These are phyloP conservation scores for Chunga burmeisteri DNA, from an alignment of 2,113 vertebrate species.

Conservation along the genomic window DNA sequence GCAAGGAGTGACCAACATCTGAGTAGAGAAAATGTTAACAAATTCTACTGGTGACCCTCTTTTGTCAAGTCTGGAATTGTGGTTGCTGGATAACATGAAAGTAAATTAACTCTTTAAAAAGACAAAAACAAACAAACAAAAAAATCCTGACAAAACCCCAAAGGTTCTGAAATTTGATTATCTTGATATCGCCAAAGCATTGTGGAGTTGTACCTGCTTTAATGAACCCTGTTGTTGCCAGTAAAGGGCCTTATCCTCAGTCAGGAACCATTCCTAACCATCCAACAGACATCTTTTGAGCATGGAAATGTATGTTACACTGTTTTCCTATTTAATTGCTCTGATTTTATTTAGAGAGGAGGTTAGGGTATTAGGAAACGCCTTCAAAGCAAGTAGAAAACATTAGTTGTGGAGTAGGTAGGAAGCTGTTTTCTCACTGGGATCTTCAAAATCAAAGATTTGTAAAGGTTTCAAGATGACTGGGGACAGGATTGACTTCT, in stretches of 20 bases:
- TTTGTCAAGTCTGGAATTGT: neutral
- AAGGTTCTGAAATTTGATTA: neutral
- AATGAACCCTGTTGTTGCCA: neutral
- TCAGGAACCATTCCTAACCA: neutral
- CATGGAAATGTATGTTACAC: neutral
- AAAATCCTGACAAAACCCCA: neutral
- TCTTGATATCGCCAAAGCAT: slow-evolving; percentile 16
- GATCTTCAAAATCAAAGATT: slow-evolving; percentile 69
- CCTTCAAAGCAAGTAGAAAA: slow-evolving; percentile 38
- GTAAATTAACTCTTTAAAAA: neutral
- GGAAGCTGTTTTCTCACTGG: slow-evolving; percentile 30
- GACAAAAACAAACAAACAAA: neutral
- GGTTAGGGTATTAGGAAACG: neutral
- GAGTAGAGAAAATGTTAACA: neutral
- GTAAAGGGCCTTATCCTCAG: neutral
- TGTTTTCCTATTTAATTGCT: slow-evolving; percentile 14
- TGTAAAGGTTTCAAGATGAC: slow-evolving; percentile 62
- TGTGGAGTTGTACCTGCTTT: slow-evolving; percentile 20
- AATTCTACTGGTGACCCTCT: neutral
- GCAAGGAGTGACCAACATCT: neutral
- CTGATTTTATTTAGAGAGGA: neutral
- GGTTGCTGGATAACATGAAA: neutral
- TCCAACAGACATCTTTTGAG: neutral
- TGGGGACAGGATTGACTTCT: slow-evolving; percentile 36
- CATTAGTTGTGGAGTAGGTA: neutral